Evolutionary conservation across 37 sponge, comb jelly and placozoan genomes (phyloP).

Genomic region (Agelas oroides): DNA sequence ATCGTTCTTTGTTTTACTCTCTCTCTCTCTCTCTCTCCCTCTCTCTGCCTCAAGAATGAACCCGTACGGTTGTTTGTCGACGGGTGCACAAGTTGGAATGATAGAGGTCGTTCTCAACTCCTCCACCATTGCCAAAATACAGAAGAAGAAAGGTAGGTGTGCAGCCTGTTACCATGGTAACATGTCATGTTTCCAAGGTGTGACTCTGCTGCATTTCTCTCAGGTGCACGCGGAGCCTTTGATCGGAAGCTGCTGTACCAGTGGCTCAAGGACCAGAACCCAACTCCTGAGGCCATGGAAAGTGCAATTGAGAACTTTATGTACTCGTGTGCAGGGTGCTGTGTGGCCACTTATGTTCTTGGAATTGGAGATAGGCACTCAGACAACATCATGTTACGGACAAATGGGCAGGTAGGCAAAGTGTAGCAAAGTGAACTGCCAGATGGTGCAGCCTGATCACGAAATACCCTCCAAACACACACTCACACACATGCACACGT

Average conservation of each 20-base stretch:
- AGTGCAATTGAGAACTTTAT: conserved; percentile 94
- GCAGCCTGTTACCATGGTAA: conserved; percentile 87
- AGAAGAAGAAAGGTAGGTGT: conserved; percentile 82
- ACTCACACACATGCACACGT: background rate
- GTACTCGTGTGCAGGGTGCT: conserved; percentile 95
- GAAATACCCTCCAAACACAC: background rate
- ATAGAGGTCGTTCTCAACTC: conserved; percentile 93
- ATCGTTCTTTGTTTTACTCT: no score
- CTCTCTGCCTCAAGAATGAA: no score
- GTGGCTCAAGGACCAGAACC: conserved; percentile 86
- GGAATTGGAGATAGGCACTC: conserved; percentile 99
- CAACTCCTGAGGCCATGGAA: conserved; percentile 55
- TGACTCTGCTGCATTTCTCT: no score
- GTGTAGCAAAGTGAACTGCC: no score
- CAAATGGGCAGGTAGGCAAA: conserved; percentile 85
- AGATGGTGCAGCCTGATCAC: no score
- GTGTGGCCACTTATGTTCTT: conserved; percentile 97
- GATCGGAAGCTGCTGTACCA: conserved; percentile 81
- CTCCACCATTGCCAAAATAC: conserved; percentile 93
- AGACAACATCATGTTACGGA: conserved; percentile 95
- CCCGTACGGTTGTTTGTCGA: conserved; percentile 92
- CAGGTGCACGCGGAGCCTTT: conserved; percentile 87
- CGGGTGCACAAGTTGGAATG: conserved; percentile 91
- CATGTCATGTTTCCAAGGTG: no score
- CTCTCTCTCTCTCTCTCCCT: no score